phyloP scores from a whole-genome alignment of 2,113 vertebrate species.

The Cololabis saira region DNA sequence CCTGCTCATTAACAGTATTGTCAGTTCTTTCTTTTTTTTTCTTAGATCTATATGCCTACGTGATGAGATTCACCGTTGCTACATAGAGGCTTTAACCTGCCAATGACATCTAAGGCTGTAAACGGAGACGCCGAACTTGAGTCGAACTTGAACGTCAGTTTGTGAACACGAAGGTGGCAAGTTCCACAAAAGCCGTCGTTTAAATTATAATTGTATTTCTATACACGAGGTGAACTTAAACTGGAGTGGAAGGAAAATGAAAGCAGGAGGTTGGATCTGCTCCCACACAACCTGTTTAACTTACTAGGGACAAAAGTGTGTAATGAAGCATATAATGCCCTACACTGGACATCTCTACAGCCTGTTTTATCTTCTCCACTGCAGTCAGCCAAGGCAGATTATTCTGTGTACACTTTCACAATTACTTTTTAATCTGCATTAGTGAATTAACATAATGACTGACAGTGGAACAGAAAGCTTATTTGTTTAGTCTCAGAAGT shows the following conservation, averaged over 20 bases:
- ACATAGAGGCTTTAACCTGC: too few relatives aligned
- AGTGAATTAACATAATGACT: conserved; percentile 82
- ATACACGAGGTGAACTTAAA: conserved; percentile 32
- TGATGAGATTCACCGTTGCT: too few relatives aligned
- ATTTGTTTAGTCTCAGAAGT: conserved; percentile 79
- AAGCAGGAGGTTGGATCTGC: conserved; percentile 37
- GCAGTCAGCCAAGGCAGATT: conserved; percentile 77
- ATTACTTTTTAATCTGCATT: conserved; percentile 84
- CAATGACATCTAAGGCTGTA: too few relatives aligned
- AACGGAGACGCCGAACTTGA: too few relatives aligned
- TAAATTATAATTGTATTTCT: conserved; percentile 27
- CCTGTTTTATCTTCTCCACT: conserved; percentile 70
- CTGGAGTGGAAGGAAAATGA: conserved; percentile 32
- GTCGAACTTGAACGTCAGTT: not conserved
- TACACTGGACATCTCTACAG: conserved; percentile 69
- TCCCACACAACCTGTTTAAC: conserved; percentile 46
- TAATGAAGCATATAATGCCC: conserved; percentile 74
- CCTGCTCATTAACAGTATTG: too few relatives aligned
- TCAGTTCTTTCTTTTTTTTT: too few relatives aligned
- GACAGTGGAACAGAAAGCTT: conserved; percentile 74
- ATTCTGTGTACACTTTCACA: conserved; percentile 80
- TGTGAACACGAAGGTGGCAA: conserved; percentile 17
- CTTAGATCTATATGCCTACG: too few relatives aligned
- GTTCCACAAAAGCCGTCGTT: conserved; percentile 20
- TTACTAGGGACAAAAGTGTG: conserved; percentile 53